A percentile compares a stretch with the other conserved stretches of the same genome.
Conservation (phyloP, 2,888 invertebrate genomes). For the Cephus rjabovi region DNA sequence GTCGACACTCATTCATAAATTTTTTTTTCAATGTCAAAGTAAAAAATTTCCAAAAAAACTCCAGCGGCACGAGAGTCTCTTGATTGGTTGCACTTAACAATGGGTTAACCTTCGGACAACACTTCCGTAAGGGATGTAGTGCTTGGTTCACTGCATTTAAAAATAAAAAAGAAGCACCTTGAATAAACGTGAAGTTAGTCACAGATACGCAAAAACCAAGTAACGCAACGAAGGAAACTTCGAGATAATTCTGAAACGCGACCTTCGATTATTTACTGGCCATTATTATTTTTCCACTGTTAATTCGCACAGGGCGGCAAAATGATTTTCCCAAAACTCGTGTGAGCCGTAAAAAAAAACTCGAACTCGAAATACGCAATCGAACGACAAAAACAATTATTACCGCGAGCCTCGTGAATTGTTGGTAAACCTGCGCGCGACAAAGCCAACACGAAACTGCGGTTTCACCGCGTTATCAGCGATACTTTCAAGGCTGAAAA, state of each 20-base stretch:
- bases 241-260: not conserved
- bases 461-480: not conserved
- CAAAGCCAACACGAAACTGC: not conserved
- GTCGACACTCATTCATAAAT: slow-evolving; percentile 50
- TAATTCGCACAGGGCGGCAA: not conserved
- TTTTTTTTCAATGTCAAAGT: not conserved
- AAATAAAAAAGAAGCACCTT: not conserved
- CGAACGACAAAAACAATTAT: not conserved
- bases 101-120: not conserved
- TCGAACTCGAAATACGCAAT: not conserved
- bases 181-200: not conserved
- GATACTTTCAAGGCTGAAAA: slow-evolving; percentile 8
- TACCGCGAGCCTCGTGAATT: not conserved
- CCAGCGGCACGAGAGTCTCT: not conserved
- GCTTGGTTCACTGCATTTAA: not conserved
- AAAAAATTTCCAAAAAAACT: not conserved
- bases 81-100: not conserved
- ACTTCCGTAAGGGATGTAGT: not conserved
- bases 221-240: not conserved
- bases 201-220: not conserved
- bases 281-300: not conserved
- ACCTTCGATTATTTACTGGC: not conserved
- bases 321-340: too few species aligned
- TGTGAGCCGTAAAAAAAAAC: not conserved
- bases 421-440: not conserved